These are phyloP conservation scores for Drosophila albomicans DNA, from an alignment of 1,140 invertebrate species.

Conservation along the genomic window DNA sequence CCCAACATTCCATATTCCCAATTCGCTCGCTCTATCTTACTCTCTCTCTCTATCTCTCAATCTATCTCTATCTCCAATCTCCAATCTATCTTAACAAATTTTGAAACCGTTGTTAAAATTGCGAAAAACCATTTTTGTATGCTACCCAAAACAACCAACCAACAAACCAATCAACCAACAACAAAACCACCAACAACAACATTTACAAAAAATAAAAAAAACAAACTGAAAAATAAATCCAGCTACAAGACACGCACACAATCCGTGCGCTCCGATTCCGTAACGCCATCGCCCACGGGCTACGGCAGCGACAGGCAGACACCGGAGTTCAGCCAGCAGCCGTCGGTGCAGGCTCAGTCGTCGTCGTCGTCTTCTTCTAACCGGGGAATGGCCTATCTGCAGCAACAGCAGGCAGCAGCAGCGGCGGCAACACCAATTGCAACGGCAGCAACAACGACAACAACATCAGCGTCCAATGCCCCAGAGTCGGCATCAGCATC, in stretches of 20 bases:
- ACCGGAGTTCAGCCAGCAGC: conserved; percentile 67
- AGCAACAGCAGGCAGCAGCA: conserved; percentile 33
- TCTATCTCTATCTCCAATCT: conserved; percentile 17
- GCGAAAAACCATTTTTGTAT: conserved; percentile 74
- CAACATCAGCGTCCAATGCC: conserved; percentile 36
- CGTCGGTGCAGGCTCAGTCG: conserved; percentile 20
- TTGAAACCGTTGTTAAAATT: conserved; percentile 60
- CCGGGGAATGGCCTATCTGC: conserved; percentile 31
- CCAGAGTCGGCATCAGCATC: conserved; percentile 52
- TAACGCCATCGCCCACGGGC: conserved; percentile 90
- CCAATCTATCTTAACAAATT: conserved; percentile 41
- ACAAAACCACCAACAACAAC: conserved; percentile 50
- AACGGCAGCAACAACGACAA: conserved; percentile 41
- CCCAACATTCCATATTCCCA: conserved; percentile 40
- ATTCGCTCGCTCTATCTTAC: conserved; percentile 60
- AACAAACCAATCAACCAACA: conserved; percentile 52
- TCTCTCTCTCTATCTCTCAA: conserved; percentile 18
- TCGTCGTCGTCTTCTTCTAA: not conserved
- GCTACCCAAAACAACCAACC: conserved; percentile 56
- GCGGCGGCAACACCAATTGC: conserved; percentile 28
- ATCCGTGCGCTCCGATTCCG: conserved; percentile 90
- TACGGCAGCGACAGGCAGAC: conserved; percentile 84
- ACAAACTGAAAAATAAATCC: conserved; percentile 17
- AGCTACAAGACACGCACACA: conserved; percentile 87
- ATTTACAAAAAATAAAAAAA: conserved; percentile 18